Conservation (phyloP, 1,140 invertebrate species). For the Eriocheir sinensis region DNA sequence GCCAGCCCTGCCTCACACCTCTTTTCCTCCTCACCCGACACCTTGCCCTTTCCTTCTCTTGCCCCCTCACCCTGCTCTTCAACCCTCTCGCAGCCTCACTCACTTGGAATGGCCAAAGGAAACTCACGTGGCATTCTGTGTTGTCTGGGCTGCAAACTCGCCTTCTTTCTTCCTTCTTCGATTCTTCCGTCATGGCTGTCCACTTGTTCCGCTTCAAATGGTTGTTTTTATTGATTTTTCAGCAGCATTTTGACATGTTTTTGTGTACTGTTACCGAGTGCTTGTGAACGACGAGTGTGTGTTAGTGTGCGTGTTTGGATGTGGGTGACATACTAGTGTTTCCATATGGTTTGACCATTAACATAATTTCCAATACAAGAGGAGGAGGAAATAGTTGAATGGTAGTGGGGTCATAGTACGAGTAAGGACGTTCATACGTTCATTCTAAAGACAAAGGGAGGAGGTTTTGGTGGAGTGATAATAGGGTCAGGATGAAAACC, state of each 20-base stretch:
- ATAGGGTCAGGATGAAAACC: too few relatives aligned
- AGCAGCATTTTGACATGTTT: not conserved
- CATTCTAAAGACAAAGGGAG: too few relatives aligned
- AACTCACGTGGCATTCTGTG: not conserved
- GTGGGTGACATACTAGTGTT: not conserved
- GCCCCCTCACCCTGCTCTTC: not conserved
- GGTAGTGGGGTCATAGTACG: too few relatives aligned
- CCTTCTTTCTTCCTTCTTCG: not conserved
- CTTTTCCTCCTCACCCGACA: not conserved
- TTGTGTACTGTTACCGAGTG: not conserved
- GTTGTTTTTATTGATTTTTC: too few relatives aligned
- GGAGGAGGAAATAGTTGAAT: not conserved
- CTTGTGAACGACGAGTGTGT: not conserved
- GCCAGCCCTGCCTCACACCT: not conserved
- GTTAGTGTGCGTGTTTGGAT: not conserved
- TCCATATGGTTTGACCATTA: too few relatives aligned
- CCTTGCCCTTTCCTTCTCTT: too few relatives aligned
- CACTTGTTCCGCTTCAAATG: not conserved
- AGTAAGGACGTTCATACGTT: too few relatives aligned
- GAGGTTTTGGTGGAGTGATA: too few relatives aligned
- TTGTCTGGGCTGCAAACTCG: slow-evolving; percentile 6
- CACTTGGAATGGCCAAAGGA: not conserved
- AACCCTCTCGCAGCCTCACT: not conserved
- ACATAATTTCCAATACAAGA: not conserved
- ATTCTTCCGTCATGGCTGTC: not conserved